Percentiles rank a stretch among this genome's conserved stretches.
These are phyloP conservation scores for Ectemnius cavifrons DNA, from an alignment of 2,888 invertebrate species.

Conservation along the genomic window DNA sequence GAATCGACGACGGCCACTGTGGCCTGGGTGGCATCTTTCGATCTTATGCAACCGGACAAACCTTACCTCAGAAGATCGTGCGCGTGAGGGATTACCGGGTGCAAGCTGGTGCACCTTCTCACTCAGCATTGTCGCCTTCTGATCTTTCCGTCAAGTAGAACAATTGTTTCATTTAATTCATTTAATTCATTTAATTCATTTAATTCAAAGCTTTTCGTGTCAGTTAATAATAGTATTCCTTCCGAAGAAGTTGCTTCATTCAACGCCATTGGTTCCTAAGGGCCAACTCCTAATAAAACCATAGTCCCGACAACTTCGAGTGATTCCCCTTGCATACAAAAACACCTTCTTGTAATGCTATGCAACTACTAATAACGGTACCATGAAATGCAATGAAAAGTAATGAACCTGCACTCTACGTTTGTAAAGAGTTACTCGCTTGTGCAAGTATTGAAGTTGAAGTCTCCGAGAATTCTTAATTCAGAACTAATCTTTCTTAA, in stretches of 20 bases:
- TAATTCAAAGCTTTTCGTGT: too few relatives aligned
- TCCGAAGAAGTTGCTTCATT: slow-evolving; percentile 3
- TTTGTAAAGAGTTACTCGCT: too few relatives aligned
- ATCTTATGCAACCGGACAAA: slow-evolving; percentile 62
- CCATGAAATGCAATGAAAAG: slow-evolving; percentile 2
- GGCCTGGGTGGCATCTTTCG: slow-evolving; percentile 24
- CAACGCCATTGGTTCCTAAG: slow-evolving; percentile 22
- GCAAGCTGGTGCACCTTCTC: not conserved
- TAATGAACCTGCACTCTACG: not conserved
- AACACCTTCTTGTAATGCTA: not conserved
- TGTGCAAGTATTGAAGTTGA: too few relatives aligned
- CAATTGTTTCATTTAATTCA: too few relatives aligned
- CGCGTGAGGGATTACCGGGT: slow-evolving; percentile 22
- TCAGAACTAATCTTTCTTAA: too few relatives aligned
- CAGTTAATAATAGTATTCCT: not conserved
- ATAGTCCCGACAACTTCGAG: slow-evolving; percentile 19
- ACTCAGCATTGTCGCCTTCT: slow-evolving; percentile 29
- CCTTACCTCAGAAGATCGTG: slow-evolving; percentile 56
- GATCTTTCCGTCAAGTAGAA: not conserved
- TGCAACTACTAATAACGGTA: slow-evolving; percentile 31
- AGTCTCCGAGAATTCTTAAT: too few relatives aligned
- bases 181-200: too few relatives aligned
- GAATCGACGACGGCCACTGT: slow-evolving; percentile 2
- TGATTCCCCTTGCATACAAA: slow-evolving; percentile 41
- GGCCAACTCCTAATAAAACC: too few relatives aligned